Evolutionary conservation across 2,113 vertebrate species (phyloP), one percentile per base, ranked within the genome.

Genomic region (Ictalurus punctatus): DNA sequence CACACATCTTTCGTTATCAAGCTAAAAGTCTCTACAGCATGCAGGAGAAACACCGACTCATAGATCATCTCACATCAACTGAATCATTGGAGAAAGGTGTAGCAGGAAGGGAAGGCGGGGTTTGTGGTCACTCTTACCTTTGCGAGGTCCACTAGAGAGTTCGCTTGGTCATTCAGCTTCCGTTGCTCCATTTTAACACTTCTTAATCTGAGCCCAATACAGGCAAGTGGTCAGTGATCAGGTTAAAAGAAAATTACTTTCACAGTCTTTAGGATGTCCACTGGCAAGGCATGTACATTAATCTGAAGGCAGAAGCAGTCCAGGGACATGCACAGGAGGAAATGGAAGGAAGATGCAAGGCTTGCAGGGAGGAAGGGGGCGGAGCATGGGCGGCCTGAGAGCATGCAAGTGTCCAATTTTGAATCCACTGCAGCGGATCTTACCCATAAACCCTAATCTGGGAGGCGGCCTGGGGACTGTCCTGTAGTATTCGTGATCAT

Each of bases 181-280:
- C 98, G 97, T 96, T 99, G 98, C 94, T 99, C 98, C 98, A 99
- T 99, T 97, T 99, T 99, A 95, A 99, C 98, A 96, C 98, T 99
- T 97, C 98, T 97, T 95, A 99, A 98, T 97, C 98, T 99, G 97
- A 95, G 95, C 94, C 95, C 94, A 94, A 92, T 95, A 90, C 94
- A 96, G 94, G 97, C 94, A 88, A 88, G 92, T 87, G 59, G 91
- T 93, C 88, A 92, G 86, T 89, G 37, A 86, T 86, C 78, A 73
- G 73, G 79, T 89, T 84, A 87, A 58, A 21, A 54, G 40, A 52
- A 5, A 65, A n/a, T 76, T 59, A 63, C n/a, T 27, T 59, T 58
- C 67, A 79, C 58, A 83, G 61, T 87, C 83, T 88, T 40, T 63
- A 88, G 73, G 91, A 65, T 93, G 93, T 94, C 93, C 92, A 97